A percentile compares a stretch with the other conserved stretches of the same genome.
Evolutionary conservation across 2,113 vertebrate species (phyloP).

Genomic region (Spea bombifrons): DNA sequence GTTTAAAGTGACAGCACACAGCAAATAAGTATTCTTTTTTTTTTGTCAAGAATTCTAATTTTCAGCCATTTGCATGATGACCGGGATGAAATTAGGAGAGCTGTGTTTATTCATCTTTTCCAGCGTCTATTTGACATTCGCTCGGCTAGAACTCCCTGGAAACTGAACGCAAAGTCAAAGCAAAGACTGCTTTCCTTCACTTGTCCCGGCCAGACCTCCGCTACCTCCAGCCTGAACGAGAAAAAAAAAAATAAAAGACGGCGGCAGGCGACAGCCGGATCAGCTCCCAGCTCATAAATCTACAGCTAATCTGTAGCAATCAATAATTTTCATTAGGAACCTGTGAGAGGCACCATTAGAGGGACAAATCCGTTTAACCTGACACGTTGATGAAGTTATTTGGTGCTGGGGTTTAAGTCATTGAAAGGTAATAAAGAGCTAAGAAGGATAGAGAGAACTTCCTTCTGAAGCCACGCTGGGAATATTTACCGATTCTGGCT

Average conservation of each 20-base stretch:
- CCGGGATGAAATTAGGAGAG: background rate
- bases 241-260: conserved; percentile 16
- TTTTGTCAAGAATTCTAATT: background rate
- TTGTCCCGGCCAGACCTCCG: conserved; percentile 61
- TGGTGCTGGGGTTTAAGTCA: conserved; percentile 73
- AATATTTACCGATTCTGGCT: conserved; percentile 45
- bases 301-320: conserved; percentile 78
- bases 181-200: conserved; percentile 67
- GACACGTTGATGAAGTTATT: conserved; percentile 84
- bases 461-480: conserved; percentile 43
- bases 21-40: background rate
- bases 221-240: conserved; percentile 62
- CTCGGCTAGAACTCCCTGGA: background rate
- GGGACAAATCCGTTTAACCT: conserved; percentile 81
- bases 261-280: conserved; percentile 71
- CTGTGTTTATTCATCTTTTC: background rate
- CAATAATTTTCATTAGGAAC: conserved; percentile 87
- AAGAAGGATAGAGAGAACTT: conserved; percentile 62
- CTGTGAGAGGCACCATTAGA: conserved; percentile 74
- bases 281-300: conserved; percentile 79
- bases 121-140: background rate
- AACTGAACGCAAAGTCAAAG: conserved; percentile 7
- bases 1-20: too few species aligned
- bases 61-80: background rate
- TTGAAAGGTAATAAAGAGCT: conserved; percentile 78